Base-by-base conservation (phyloP, 2,113 vertebrate species). In the Gorsachius goisagi region DNA sequence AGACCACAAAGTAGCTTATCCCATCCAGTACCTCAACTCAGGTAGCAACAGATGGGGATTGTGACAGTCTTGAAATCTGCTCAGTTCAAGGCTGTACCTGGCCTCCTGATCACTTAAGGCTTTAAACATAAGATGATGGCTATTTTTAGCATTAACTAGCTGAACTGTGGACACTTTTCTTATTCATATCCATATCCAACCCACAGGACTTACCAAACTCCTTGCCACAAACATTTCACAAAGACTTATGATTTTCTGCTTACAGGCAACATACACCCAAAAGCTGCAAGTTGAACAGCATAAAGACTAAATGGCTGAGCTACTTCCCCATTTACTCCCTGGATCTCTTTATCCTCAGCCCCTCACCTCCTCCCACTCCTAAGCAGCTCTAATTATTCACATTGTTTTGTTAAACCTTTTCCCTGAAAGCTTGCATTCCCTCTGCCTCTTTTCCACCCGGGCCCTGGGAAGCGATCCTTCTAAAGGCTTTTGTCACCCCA, bases 401-500 rank as follows among this genome's bases (percentile, higher is more conserved):
- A 89, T 72, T 94, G 90, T 92, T 95, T 95, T 91, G 67, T 73
- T 91, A 95, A 97, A 95, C 63, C 68, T 95, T 83, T 66, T 88
- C 75, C 81, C 85, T 66, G 62, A 89, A 95, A 93, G 85, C 93
- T 49, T 75, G 80, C 87, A 82, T 82, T 88, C 87, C 93, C 74
- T 86, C 37, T 79, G 60, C 80, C 58, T 82, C 78, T 90, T 14
- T 96, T 89, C 60, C 81, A 95, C 41, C 8, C 5, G 0, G 59
- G 79, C 76, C 69, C 91, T 69, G 84, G 75, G 69, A 95, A 96
- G 89, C 2, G 2, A 91, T 93, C 80, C 59, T 78, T 88, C 87
- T 93, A 94, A 94, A 97, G 94, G 92, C 92, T 92, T 96, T 96
- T 97, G 91, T 97, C 76, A 93, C 59, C 37, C 77, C 67, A 92